These are phyloP conservation scores for Dorcus parallelipipedus DNA, from an alignment of 2,888 invertebrate genomes.

Conservation along the genomic window DNA sequence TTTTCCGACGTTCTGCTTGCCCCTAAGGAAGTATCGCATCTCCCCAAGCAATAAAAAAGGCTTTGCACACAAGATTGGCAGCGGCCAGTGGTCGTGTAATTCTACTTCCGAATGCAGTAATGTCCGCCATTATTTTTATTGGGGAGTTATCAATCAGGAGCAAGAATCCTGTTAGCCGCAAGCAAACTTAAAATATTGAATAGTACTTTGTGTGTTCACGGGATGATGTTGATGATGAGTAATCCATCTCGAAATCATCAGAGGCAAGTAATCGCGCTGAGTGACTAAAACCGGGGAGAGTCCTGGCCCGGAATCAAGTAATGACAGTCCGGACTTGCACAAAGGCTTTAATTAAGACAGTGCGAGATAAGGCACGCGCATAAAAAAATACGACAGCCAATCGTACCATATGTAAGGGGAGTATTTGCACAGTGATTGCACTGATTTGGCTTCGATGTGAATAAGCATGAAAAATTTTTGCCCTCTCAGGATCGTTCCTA, in stretches of 20 bases:
- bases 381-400: conserved; percentile 33
- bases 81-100: conserved; percentile 37
- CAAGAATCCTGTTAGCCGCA: no score
- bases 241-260: conserved; percentile 24
- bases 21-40: conserved; percentile 31
- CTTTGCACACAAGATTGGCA: conserved; percentile 24
- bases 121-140: conserved; percentile 34
- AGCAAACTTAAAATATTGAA: no score
- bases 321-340: conserved; percentile 30
- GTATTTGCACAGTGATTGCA: conserved; percentile 21
- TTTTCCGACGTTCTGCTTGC: conserved; percentile 10
- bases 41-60: conserved; percentile 29
- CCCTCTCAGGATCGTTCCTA: no score
- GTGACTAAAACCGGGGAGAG: conserved; percentile 17
- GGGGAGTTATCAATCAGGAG: conserved; percentile 1
- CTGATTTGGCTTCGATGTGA: conserved; percentile 29
- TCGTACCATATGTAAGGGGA: conserved; percentile 28
- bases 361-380: conserved; percentile 36
- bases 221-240: conserved; percentile 15
- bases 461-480: no score
- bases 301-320: conserved; percentile 30
- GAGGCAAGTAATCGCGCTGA: conserved; percentile 26
- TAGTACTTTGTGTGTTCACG: no score
- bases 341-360: conserved; percentile 38
- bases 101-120: conserved; percentile 36